Base-by-base conservation (phyloP, 2,888 invertebrate genomes). In the Nomada goodeniana region DNA sequence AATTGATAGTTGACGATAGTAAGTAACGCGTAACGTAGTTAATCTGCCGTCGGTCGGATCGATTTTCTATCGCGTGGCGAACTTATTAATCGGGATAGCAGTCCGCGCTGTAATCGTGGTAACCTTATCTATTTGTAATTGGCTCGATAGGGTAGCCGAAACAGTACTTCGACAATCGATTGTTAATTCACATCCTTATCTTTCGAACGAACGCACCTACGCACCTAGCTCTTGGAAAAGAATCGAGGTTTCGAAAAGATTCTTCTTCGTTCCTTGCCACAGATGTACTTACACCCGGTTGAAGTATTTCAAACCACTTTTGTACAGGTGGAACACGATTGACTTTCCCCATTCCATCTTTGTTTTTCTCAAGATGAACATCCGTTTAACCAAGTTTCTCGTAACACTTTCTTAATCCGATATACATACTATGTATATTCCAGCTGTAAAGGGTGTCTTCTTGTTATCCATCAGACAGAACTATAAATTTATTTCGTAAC, bases 31-130 rank as follows among this genome's bases (percentile, higher is more conserved):
- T 15, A 26, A 13, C 42, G 23, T 63, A 15, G n/a, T 68, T 78
- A 69, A 74, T 74, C 55, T 29, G 42, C n/a, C 26, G 18, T 63
- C 61, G 11, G 57, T 50, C 26, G 23, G 70, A 75, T 81, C 69
- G 59, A 81, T 80, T 67, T 57, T 53, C 72, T 42, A 55, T 53
- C 44, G 36, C 13, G 2, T 29, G 53, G 52, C 5, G 50, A 71
- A 68, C 64, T 81, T 81, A 76, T 81, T 76, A 82, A 81, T 76
- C 76, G 71, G 29, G 64, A 69, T 81, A 72, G 68, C 82, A 59
- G 63, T 36, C n/a, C 20, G 47, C 4, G 29, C 63, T n/a, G 15
- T 80, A 72, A 71, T 53, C 59, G 70, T 61, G 69, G 59, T 50
- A 69, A 82, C 59, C 75, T 78, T 63, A 61, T 82, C 67, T 47